Evolutionary conservation across 2,888 invertebrate genomes (phyloP), one percentile per base, ranked within the genome.

Genomic region (Plagiodera versicolora): DNA sequence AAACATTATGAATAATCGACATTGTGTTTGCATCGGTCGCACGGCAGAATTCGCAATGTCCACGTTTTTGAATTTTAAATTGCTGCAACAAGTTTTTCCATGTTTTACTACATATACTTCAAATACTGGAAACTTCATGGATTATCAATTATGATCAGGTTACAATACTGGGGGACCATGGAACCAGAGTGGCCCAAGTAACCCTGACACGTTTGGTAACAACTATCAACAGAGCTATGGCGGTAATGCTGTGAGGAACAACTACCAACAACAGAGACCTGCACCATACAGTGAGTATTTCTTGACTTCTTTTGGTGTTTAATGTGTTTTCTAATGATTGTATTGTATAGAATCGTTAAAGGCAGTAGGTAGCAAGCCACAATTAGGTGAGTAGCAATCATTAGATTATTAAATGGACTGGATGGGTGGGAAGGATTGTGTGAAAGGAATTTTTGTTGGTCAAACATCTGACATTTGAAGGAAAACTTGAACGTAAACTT

Each of bases 201-300:
- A 86, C 46, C 86, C 86, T 69, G 87, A 86, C 75, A 86, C 84
- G 75, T 91, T 91, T 67, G 90, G 90, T 19, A 86, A 87, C 61
- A 89, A 89, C 53, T 94, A 94, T 77, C 92, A 94, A 72, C 94
- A 93, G 78, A 87, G 88, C 62, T 94, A 89, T 74, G 76, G 76
- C 18, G 46, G 53, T 11, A 94, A 95, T 0, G 93, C 95, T 0
- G 87, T 94, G 80, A 86, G 94, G 67, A 86, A 84, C 74, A 89
- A 89, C 76, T 88, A 84, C 80, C 86, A 85, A 16, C 82, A 84
- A 57, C 85, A 87, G 68, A 82, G 90, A 74, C 82, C 87, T 62
- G 87, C 90, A 75, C 88, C 92, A 70, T 88, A 92, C 81, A 89
- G 90, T 85, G 80, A 87, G 86, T 66, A 71, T 60, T 46, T 54